Evolutionary conservation across 2,113 vertebrate species (phyloP), one percentile per base, ranked within the genome.

Genomic region (Seriola rivoliana): DNA sequence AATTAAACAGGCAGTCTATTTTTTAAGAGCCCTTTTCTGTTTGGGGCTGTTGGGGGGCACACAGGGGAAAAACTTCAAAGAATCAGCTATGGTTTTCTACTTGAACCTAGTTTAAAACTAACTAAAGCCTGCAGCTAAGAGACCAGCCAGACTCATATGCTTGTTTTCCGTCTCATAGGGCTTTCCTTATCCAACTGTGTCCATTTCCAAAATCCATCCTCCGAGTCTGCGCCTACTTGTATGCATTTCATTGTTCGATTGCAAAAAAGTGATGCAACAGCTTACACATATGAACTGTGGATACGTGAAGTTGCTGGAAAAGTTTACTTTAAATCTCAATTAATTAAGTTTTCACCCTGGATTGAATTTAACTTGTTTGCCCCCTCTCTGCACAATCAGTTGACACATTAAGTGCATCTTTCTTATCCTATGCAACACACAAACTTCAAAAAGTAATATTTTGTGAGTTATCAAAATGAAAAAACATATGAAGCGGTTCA

Each of bases 41-140:
- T 81, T 55, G 36, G 29, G 67, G 75, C 52, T 85, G 82, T 69
- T 84, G 68, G 68, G 79, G 52, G 17, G 57, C 77, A 85, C 85
- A 80, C 23, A 3, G 57, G 85, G 71, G 73, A 68, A 80, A 42
- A 69, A 92, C 93, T 90, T 93, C 91, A 93, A 92, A 92, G 85
- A 76, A 85, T 34, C 38, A 63, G 78, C 25, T 11, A 23, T 64
- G 52, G 32, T 80, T 86, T 78, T 86, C 46, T 60, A 17, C 62
- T 75, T 76, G 42, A 67, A 90, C 81, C 85, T 88, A 76, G 34
- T 87, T 86, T 70, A 72, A 84, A 85, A 87, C 40, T 57, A 81
- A 81, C 67, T 74, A 48, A 81, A 71, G 80, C 14, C 62, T 84
- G 79, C 73, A 83, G 74, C 85, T 84, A 74, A 88, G 84, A 86